Base-by-base conservation (phyloP, 2,797 vertebrate species). In the Muraenolepis orangiensis region DNA sequence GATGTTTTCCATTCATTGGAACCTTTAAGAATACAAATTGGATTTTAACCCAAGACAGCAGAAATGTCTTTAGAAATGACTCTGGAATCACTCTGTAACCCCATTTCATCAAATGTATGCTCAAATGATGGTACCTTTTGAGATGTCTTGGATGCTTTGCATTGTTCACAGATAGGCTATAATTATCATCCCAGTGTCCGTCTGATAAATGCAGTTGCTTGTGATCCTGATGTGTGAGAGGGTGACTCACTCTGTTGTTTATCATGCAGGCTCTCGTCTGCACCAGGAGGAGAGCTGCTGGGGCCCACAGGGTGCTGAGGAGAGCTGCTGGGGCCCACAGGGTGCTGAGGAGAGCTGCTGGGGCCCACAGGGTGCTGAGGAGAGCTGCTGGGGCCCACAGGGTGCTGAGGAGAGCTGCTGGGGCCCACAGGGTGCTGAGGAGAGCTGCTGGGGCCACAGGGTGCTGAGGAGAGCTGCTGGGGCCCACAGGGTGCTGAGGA, bases 401-500 rank as follows among this genome's bases (percentile, higher is more conserved):
- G 68, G 79, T 89, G 7, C 90, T 99, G 84, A 84, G 95, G 85
- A 94, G 87, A 81, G 87, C 87, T 0, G 86, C 83, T 0, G 87
- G 89, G n/a, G n/a, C n/a, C n/a, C n/a, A n/a, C n/a, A n/a, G n/a
- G 68, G 79, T 89, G 7, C 90, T 99, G 84, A 84, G 95, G 85
- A 94, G 87, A 81, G 87, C 87, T 0, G 86, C 83, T 0, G 87
- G 89, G n/a, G n/a, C n/a, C n/a, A n/a, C n/a, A n/a, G n/a, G 68
- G 79, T 89, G 7, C 90, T 99, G 84, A 84, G 95, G 85, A 94
- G 87, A 81, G 87, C 87, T 0, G 86, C 83, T 0, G 87, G 89
- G n/a, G n/a, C n/a, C n/a, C n/a, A n/a, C n/a, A n/a, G n/a, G 68
- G 79, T 89, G 7, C 90, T 99, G 84, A 84, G 95, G 85, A 94